These are phyloP conservation scores for Drosophila nigrodunni DNA, from an alignment of 1,140 invertebrate genomes.

Conservation along the genomic window DNA sequence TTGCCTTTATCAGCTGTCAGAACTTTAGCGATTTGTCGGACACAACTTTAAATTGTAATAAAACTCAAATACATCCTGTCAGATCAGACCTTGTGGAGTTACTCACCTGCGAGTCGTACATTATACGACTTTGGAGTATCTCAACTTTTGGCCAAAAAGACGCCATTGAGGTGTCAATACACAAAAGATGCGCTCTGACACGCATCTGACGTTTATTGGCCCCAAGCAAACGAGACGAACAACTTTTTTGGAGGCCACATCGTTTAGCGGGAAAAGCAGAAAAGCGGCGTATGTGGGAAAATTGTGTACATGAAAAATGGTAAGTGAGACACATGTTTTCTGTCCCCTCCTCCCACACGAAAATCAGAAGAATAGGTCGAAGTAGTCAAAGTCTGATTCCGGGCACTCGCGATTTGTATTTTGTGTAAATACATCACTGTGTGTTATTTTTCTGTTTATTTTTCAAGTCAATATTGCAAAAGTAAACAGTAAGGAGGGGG, in stretches of 20 bases:
- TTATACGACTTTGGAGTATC: constrained; percentile 7
- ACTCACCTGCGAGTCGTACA: constrained; percentile 9
- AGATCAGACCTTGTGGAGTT: constrained; percentile 18
- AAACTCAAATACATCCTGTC: constrained; percentile 66
- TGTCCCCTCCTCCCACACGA: background rate
- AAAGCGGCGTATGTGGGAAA: constrained; percentile 44
- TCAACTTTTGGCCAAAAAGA: constrained; percentile 47
- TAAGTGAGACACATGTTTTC: constrained; percentile 44
- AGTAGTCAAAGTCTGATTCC: background rate
- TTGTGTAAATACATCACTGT: constrained; percentile 69
- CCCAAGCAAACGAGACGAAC: constrained; percentile 52
- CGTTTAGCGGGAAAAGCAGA: constrained; percentile 47
- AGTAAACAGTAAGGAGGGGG: constrained; percentile 50
- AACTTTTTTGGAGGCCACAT: constrained; percentile 54
- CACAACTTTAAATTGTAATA: constrained; percentile 36
- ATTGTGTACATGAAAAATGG: constrained; percentile 47
- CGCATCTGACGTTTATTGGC: constrained; percentile 79
- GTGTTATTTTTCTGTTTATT: constrained; percentile 51
- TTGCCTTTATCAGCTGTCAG: background rate
- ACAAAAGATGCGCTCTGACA: constrained; percentile 75
- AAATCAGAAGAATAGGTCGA: background rate
- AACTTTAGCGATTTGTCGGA: constrained; percentile 60
- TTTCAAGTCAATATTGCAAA: constrained; percentile 76
- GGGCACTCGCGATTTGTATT: constrained; percentile 65
- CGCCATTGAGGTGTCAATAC: constrained; percentile 71